Evolutionary conservation across 2,888 invertebrate genomes (phyloP).

Genomic region (Ormyrus pomaceus): DNA sequence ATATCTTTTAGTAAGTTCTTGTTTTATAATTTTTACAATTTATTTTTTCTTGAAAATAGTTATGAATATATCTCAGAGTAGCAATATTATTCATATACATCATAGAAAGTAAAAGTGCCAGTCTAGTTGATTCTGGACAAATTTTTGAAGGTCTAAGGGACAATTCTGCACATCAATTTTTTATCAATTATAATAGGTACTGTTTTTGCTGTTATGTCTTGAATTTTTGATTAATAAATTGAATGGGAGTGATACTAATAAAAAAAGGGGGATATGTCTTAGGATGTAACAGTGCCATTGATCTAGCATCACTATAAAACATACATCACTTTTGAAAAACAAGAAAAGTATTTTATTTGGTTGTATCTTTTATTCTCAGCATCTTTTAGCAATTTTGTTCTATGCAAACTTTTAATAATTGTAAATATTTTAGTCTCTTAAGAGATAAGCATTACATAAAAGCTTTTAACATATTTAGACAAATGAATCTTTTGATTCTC

Average conservation of each 20-base stretch:
- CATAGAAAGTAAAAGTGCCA: constrained; percentile 36
- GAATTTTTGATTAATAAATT: not conserved
- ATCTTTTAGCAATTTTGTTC: too few relatives aligned
- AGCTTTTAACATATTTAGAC: constrained; percentile 6
- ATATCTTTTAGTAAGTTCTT: constrained; percentile 6
- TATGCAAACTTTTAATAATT: not conserved
- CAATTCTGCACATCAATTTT: constrained; percentile 19
- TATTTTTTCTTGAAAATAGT: not conserved
- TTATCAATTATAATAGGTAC: not conserved
- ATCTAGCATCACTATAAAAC: not conserved
- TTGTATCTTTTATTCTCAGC: too few relatives aligned
- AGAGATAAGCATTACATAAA: not conserved
- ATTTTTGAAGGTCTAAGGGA: not conserved
- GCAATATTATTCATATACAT: constrained; percentile 32
- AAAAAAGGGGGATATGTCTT: too few relatives aligned
- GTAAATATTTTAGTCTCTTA: constrained; percentile 10
- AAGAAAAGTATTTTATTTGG: not conserved
- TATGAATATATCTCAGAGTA: not conserved
- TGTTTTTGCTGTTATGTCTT: not conserved
- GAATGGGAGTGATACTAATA: too few relatives aligned
- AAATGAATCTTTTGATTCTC: constrained; percentile 6
- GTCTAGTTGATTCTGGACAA: constrained; percentile 28
- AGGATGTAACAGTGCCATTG: too few relatives aligned
- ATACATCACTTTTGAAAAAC: not conserved
- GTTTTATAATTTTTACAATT: constrained; percentile 14